These are phyloP conservation scores for Trisateles emortualis DNA, from an alignment of 2,888 invertebrate genomes.

Conservation along the genomic window DNA sequence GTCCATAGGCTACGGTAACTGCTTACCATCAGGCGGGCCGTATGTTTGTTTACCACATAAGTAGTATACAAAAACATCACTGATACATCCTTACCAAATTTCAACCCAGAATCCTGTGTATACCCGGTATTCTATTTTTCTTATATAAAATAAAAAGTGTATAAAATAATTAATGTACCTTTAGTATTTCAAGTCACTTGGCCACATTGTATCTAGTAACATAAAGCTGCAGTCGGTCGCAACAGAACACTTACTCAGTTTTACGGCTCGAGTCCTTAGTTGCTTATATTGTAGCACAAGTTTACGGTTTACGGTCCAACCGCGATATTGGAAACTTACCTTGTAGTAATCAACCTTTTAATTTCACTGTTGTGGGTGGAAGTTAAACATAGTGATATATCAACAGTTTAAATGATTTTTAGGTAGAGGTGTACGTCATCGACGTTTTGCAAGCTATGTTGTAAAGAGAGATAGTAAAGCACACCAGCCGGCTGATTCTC, in stretches of 20 bases:
- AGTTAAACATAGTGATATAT: neutral
- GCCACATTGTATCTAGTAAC: neutral
- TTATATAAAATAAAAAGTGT: neutral
- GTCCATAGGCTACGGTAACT: too few species aligned
- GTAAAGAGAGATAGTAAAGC: too few species aligned
- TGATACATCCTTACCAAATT: too few species aligned
- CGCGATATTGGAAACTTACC: constrained; percentile 27
- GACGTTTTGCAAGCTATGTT: too few species aligned
- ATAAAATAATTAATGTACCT: neutral
- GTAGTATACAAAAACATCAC: neutral
- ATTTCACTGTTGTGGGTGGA: neutral
- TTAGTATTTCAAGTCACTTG: neutral
- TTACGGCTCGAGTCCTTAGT: constrained; percentile 22
- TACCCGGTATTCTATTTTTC: too few species aligned
- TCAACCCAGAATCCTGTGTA: too few species aligned
- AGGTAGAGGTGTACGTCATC: neutral
- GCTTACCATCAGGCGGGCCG: too few species aligned
- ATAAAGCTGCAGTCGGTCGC: constrained; percentile 5
- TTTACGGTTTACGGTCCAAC: constrained; percentile 15
- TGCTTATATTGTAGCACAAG: constrained; percentile 28
- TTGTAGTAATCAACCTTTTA: constrained; percentile 4
- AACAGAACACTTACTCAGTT: constrained; percentile 20
- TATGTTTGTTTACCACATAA: too few species aligned
- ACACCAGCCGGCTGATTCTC: too few species aligned
- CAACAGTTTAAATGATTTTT: neutral